These are phyloP conservation scores for Spinus olivaceus DNA, from an alignment of 2,797 vertebrate species.

Conservation along the genomic window DNA sequence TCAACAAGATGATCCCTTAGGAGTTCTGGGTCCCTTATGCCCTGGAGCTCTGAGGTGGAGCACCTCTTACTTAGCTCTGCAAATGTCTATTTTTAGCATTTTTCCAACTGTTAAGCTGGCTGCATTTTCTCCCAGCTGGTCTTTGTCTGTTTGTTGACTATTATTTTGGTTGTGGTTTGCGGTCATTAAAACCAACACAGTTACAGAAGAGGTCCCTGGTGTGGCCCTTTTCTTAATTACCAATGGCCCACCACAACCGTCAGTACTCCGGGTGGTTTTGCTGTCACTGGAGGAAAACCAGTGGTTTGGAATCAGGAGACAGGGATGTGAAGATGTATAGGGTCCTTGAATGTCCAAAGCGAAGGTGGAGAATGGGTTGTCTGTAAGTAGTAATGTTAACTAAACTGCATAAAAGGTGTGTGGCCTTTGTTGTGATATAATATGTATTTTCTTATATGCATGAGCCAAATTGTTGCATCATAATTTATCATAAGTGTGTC, in stretches of 20 bases:
- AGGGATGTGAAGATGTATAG: constrained; percentile 70
- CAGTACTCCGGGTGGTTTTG: constrained; percentile 52
- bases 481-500: constrained; percentile 78
- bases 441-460: constrained; percentile 84
- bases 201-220: constrained; percentile 55
- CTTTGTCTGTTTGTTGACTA: constrained; percentile 56
- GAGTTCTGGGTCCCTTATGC: constrained; percentile 21
- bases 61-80: constrained; percentile 64
- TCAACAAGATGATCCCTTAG: constrained; percentile 10
- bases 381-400: constrained; percentile 82
- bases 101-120: constrained; percentile 61
- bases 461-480: constrained; percentile 79
- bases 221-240: constrained; percentile 33
- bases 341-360: constrained; percentile 72
- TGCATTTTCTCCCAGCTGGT: constrained; percentile 53
- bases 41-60: constrained; percentile 60
- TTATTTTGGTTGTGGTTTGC: constrained; percentile 44
- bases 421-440: constrained; percentile 84
- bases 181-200: constrained; percentile 51
- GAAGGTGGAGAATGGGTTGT: constrained; percentile 79
- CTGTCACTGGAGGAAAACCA: constrained; percentile 51
- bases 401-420: constrained; percentile 78
- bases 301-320: constrained; percentile 70
- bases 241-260: constrained; percentile 51
- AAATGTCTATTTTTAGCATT: constrained; percentile 65